Evolutionary conservation across 1,140 invertebrate genomes (phyloP), one percentile per base, ranked within the genome.

Genomic region (Drosophila murphyi): DNA sequence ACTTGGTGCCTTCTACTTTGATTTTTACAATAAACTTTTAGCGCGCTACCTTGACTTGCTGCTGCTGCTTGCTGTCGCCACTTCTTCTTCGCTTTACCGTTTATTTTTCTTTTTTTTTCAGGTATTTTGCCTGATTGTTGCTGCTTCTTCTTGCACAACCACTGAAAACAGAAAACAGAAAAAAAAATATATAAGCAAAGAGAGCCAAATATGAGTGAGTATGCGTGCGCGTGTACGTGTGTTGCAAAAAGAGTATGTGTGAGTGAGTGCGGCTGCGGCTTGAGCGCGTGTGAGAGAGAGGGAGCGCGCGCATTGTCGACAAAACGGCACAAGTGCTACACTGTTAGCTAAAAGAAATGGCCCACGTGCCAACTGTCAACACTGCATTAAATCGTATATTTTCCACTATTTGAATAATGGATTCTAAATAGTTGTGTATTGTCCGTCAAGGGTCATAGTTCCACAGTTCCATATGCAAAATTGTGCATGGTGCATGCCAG

Each of bases 61-160:
- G 60, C 39, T 70, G 72, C 65, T 80, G 72, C 62, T 63, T 52
- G 90, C 74, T 83, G 85, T 91, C 77, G 86, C 85, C 70, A 81
- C 83, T 91, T 88, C 83, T 91, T 88, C 89, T 89, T 89, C 88
- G 82, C 77, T 91, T 89, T 91, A 91, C 89, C 89, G 88, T 91
- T 91, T 91, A 82, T 91, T 91, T 91, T 81, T 73, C 63, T 75
- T 73, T 90, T n/a, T 77, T 86, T 89, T 89, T 90, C 77, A 88
- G 83, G 85, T 90, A 81, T 91, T 83, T 83, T 91, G 85, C 80
- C 86, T 81, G 80, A 86, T 89, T 91, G 88, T 81, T 85, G 83
- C 88, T 88, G 75, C 81, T 88, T 85, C 81, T 91, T 90, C 82
- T 90, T 91, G 85, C 85, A 89, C 85, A 89, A 89, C 85, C 85